Conservation (phyloP, 2,113 vertebrate genomes). For the Jaculus jaculus region DNA sequence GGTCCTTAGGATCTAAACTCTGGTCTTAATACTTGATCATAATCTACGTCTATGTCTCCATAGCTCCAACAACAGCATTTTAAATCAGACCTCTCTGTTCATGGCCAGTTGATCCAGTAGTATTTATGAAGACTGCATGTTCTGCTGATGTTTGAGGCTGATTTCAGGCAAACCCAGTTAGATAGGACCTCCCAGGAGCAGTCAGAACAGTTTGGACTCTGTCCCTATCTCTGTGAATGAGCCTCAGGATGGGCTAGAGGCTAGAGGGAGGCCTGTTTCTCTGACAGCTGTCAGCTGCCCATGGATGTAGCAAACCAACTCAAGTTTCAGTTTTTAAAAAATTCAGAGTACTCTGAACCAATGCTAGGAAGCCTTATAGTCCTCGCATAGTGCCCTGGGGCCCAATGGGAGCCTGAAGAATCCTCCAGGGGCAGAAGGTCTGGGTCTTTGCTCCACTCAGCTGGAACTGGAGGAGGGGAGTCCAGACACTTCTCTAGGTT, state of each 20-base stretch:
- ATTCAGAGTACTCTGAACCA: slow-evolving; percentile 46
- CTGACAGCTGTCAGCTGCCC: slow-evolving; percentile 71
- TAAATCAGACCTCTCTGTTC: neutral
- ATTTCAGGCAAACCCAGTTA: slow-evolving; percentile 38
- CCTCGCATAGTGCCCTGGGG: slow-evolving; percentile 13
- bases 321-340: slow-evolving; percentile 26
- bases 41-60: too few species aligned
- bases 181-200: slow-evolving; percentile 23
- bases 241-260: slow-evolving; percentile 50
- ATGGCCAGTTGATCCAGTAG: neutral
- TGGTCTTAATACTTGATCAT: too few species aligned
- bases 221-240: slow-evolving; percentile 53
- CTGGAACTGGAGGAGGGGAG: neutral
- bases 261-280: slow-evolving; percentile 38
- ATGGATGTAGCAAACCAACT: slow-evolving; percentile 41
- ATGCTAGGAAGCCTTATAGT: neutral
- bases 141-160: slow-evolving; percentile 13
- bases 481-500: neutral
- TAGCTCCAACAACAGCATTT: neutral
- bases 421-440: neutral
- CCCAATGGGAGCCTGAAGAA: slow-evolving; percentile 37
- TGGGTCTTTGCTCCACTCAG: neutral
- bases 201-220: slow-evolving; percentile 32
- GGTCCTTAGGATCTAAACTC: too few species aligned
- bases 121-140: neutral